Base-by-base conservation (phyloP, 2,113 vertebrate genomes). In the Micromys minutus region DNA sequence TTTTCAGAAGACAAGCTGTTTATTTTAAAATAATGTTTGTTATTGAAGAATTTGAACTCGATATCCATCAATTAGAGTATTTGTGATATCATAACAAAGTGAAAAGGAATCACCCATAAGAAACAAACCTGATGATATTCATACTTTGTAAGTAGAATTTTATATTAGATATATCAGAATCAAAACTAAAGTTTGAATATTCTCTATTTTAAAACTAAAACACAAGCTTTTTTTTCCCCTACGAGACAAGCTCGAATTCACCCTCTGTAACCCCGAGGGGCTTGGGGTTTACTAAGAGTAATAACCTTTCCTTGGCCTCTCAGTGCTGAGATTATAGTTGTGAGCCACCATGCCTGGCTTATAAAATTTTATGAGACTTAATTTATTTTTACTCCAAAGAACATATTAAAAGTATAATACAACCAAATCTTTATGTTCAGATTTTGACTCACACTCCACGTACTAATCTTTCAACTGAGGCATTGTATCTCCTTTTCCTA, bases 351-450 rank as follows among this genome's bases (percentile, higher is more conserved):
- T n/a, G 65, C 84, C 63, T 26, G 34, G 34, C 47, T 69, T 87
- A 15, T 75, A 59, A n/a, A 52, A 50, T 77, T 87, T 93, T 81
- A 1, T 52, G 79, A 74, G 36, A 71, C 26, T 61, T 93, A 80
- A 80, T 31, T 84, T 13, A 5, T 85, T 94, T 59, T 90, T 89
- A 50, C 42, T 94, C 57, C 84, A 57, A 65, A 83, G 61, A 91
- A 24, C 2, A 47, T 42, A 84, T 42, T 11, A 75, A 90, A 24
- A 11, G 50, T 67, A 61, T 34, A 42, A 59, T 11, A 13, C 57
- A 81, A 59, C 21, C 31, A 22, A 67, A 74, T 59, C 31, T 63
- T 76, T 74, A 31, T 50, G 50, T 90, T 89, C 9, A 76, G 63
- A 76, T 39, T 42, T 87, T 77, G 39, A 65, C 55, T 34, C 61